Evolutionary conservation across 2,888 invertebrate species (phyloP), one percentile per base, ranked within the genome.

Genomic region (Harpalus rufipes): DNA sequence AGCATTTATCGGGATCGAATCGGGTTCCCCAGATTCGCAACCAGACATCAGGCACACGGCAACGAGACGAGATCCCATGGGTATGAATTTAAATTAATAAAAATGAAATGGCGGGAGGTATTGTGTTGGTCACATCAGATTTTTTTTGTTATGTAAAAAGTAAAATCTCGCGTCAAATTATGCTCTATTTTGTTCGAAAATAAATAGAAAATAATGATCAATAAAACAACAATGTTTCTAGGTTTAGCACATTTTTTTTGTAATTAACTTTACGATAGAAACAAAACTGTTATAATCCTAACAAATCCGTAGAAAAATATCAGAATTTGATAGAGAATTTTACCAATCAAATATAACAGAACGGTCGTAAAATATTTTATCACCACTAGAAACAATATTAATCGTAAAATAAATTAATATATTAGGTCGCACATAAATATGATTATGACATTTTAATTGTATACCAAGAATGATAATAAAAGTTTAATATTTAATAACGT

Each of bases 171-270:
- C n/a, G n/a, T n/a, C n/a, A n/a, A n/a, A n/a, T n/a, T n/a, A n/a
- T n/a, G 59, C 7, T 59, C 10, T 59, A 16, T 59, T 14, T 7
- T 1, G 18, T 16, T 7, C 59, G 59, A 14, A 59, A 59, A 63
- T 63, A 10, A 21, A 63, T 21, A 63, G 25, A 63, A 59, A 21
- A 21, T 63, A 12, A 63, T 25, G 8, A 25, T 12, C 63, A 21
- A 63, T 63, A 21, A 63, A 68, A 25, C 63, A n/a, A 68, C 68
- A 12, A 39, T 32, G 63, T 68, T 65, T 65, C 25, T 68, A 14
- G n/a, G 25, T 68, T 39, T 32, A 68, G 25, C 18, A 18, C 10
- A 63, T 63, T 32, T 68, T 68, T 25, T 25, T 25, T 68, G 68
- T 14, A 68, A 32, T 32, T 68, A 39, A 68, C 39, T 68, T 68